Evolutionary conservation across 1,140 invertebrate species (phyloP).

Genomic region (Holcopasites calliopsidis): DNA sequence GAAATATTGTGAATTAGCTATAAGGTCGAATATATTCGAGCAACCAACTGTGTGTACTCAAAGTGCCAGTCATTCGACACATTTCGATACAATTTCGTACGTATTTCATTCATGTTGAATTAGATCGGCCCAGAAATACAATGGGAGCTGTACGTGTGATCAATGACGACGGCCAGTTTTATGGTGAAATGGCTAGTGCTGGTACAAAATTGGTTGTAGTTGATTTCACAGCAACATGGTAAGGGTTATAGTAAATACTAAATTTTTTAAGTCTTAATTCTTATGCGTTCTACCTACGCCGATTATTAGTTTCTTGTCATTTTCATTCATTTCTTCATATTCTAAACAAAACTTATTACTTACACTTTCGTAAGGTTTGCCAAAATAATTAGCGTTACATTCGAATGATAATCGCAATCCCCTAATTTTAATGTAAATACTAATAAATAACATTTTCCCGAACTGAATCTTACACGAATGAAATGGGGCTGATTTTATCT

Average conservation of each 20-base stretch:
- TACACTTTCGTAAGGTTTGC: neutral
- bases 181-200: conserved; percentile 88
- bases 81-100: neutral
- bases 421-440: too few species aligned
- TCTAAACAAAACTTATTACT: too few species aligned
- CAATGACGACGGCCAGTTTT: conserved; percentile 89
- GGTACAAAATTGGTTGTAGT: conserved; percentile 94
- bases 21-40: neutral
- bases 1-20: neutral
- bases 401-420: too few species aligned
- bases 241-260: conserved; percentile 69
- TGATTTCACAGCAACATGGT: conserved; percentile 96
- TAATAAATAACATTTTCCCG: neutral
- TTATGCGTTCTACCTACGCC: neutral
- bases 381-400: neutral
- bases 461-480: neutral
- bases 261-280: neutral
- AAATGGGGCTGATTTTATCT: neutral
- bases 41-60: neutral
- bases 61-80: conserved; percentile 63
- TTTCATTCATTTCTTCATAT: neutral
- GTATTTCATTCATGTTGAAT: conserved; percentile 27
- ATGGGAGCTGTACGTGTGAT: conserved; percentile 80
- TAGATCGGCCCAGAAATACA: conserved; percentile 43
- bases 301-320: neutral